Percentiles rank a stretch among this genome's conserved stretches.
Evolutionary conservation across 2,888 invertebrate species (phyloP).

Genomic region (Pilophorus perplexus): DNA sequence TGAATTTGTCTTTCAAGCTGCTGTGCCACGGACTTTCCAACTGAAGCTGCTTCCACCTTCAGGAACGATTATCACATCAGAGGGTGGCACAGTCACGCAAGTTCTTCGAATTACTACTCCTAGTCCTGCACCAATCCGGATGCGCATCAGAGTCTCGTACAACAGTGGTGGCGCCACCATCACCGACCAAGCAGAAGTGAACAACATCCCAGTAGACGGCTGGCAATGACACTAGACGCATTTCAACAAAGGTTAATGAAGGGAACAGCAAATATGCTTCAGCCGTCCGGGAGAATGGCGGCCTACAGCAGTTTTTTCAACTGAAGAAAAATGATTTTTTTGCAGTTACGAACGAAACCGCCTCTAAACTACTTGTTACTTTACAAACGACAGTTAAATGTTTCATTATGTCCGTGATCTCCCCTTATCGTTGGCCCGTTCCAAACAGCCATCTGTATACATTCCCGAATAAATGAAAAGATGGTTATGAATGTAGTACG

Average conservation of each 20-base stretch:
- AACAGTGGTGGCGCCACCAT: slow-evolving; percentile 73
- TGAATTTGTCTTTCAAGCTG: slow-evolving; percentile 94
- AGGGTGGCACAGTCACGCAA: slow-evolving; percentile 85
- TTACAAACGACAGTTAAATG: no score
- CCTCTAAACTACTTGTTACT: no score
- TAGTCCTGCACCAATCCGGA: slow-evolving; percentile 81
- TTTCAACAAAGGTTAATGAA: not conserved
- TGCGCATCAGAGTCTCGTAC: slow-evolving; percentile 89
- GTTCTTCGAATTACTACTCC: slow-evolving; percentile 86
- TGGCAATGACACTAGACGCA: slow-evolving; percentile 65
- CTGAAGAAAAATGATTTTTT: no score
- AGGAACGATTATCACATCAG: slow-evolving; percentile 70
- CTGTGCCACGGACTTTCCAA: slow-evolving; percentile 95
- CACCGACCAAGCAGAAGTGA: slow-evolving; percentile 90
- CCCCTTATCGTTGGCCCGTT: no score
- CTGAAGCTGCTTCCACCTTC: slow-evolving; percentile 94
- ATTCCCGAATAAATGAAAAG: no score
- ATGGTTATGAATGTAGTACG: no score
- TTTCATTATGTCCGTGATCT: no score
- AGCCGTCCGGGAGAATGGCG: not conserved
- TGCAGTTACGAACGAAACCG: no score
- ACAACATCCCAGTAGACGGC: slow-evolving; percentile 75
- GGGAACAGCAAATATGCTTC: no score
- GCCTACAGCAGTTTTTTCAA: no score
- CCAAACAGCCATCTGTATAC: no score